Percentiles rank a stretch among this genome's conserved stretches.
Evolutionary conservation across 2,888 invertebrate genomes (phyloP).

Genomic region (Drosophila demipolita): DNA sequence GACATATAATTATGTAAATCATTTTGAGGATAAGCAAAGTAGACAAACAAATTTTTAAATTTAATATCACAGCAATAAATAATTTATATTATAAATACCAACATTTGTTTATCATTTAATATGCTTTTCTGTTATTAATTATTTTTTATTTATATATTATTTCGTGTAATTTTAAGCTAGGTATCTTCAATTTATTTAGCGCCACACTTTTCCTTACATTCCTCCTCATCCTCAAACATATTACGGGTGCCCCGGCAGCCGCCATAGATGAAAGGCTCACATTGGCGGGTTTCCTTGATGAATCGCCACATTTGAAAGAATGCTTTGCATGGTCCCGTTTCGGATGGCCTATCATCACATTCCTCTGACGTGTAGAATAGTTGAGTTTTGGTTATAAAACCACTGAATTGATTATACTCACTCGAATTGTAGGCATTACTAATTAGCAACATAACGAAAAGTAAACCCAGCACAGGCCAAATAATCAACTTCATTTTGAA

Average conservation of each 20-base stretch:
- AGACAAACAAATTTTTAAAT: not conserved
- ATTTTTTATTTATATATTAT: not conserved
- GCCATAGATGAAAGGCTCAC: conserved; percentile 54
- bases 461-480: not conserved
- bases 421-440: conserved; percentile 19
- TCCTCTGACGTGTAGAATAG: conserved; percentile 14
- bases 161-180: not conserved
- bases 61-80: not conserved
- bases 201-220: conserved; percentile 45
- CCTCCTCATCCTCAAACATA: conserved; percentile 40
- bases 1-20: not conserved
- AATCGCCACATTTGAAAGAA: conserved; percentile 55
- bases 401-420: not conserved
- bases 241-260: conserved; percentile 56
- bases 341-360: conserved; percentile 54
- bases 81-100: not conserved
- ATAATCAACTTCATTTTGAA: conserved; percentile 6
- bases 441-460: not conserved
- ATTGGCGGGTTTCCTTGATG: conserved; percentile 27
- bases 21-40: not conserved
- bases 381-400: not conserved
- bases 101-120: not conserved
- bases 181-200: not conserved
- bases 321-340: conserved; percentile 52
- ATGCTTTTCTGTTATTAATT: not conserved